phyloP scores from a whole-genome alignment of 2,797 vertebrate genomes.

The Alcedo atthis region DNA sequence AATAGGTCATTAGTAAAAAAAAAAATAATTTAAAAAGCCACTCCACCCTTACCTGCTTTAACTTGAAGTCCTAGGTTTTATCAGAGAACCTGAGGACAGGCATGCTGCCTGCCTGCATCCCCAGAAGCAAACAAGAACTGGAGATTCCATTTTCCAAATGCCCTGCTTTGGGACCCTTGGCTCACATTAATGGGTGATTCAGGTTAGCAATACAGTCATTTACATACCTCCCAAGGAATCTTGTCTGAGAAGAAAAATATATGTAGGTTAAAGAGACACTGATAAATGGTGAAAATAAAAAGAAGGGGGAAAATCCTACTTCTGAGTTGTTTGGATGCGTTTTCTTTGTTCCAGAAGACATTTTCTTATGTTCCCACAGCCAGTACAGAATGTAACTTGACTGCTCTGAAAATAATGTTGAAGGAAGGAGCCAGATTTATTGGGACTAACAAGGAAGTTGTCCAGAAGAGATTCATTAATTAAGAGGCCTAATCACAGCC shows the following conservation, averaged over 20 bases:
- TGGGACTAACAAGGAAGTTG: slow-evolving; percentile 27
- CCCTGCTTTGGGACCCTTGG: background rate
- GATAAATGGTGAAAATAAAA: background rate
- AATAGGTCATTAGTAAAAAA: slow-evolving; percentile 52
- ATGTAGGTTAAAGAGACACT: background rate
- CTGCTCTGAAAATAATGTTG: background rate
- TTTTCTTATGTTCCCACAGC: background rate
- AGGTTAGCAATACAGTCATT: background rate
- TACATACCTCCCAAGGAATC: background rate
- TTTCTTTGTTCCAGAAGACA: background rate
- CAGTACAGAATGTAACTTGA: slow-evolving; percentile 4
- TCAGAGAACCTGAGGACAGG: background rate
- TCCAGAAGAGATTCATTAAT: slow-evolving; percentile 54
- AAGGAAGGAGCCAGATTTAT: slow-evolving; percentile 41
- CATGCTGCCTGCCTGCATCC: background rate
- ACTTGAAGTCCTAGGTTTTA: background rate
- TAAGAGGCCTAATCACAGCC: slow-evolving; percentile 42
- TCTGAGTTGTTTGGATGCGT: background rate
- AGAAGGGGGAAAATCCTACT: background rate
- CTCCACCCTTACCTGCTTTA: background rate
- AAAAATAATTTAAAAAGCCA: background rate
- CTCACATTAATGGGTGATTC: background rate
- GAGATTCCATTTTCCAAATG: background rate
- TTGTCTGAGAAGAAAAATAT: background rate
- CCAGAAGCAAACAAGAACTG: background rate